Conservation (phyloP, 2,113 vertebrate species). For the Picathartes gymnocephalus region DNA sequence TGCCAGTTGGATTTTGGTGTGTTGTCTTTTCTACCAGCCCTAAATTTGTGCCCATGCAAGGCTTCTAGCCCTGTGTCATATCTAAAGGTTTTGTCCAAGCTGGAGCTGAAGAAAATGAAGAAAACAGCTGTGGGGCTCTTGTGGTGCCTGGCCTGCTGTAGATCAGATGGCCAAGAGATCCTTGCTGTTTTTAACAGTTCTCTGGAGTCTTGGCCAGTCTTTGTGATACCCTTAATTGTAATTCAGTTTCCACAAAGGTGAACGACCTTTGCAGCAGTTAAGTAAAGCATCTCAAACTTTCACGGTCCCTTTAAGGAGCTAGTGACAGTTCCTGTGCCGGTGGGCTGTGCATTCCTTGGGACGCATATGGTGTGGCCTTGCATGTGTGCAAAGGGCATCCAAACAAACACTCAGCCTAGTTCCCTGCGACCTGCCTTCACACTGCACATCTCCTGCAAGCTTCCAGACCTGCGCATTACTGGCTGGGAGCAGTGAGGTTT, state of each 20-base stretch:
- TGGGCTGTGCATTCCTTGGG: neutral
- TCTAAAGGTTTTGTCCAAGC: neutral
- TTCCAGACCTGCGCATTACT: neutral
- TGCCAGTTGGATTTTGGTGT: neutral
- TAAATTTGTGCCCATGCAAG: neutral
- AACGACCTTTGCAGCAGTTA: neutral
- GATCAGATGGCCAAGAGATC: neutral
- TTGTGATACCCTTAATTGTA: neutral
- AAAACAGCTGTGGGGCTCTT: neutral
- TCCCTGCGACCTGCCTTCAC: neutral
- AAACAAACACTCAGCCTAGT: neutral
- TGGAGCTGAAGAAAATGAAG: neutral
- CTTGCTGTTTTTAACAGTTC: neutral
- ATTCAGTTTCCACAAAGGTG: neutral
- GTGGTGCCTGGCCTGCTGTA: neutral
- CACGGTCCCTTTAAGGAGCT: neutral
- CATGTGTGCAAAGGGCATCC: neutral
- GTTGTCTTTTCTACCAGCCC: neutral
- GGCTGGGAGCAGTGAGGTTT: neutral
- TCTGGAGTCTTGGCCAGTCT: neutral
- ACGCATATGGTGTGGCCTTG: fast-evolving
- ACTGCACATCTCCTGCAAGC: neutral
- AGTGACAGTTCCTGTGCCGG: neutral
- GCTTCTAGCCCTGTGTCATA: neutral
- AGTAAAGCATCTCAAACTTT: neutral